Evolutionary conservation across 2,888 invertebrate genomes (phyloP).

Genomic region (Acronicta psi): DNA sequence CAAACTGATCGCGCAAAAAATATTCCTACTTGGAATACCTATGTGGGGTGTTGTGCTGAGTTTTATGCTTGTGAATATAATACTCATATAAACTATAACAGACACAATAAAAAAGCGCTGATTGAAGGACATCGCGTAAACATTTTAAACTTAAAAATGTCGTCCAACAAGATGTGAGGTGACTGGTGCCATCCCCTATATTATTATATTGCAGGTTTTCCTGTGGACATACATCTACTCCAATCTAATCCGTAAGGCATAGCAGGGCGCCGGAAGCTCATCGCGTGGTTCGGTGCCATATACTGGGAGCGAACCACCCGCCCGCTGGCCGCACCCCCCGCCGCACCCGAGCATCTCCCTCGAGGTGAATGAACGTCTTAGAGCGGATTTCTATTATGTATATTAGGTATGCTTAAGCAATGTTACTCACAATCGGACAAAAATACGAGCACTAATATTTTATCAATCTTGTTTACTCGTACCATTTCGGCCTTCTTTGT

Average conservation of each 20-base stretch:
- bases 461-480: background rate
- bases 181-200: constrained; percentile 19
- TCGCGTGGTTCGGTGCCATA: constrained; percentile 59
- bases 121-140: background rate
- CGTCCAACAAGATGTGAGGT: background rate
- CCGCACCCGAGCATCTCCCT: constrained; percentile 58
- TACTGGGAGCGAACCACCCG: constrained; percentile 43
- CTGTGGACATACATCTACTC: constrained; percentile 34
- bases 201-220: constrained; percentile 31
- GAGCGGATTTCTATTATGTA: constrained; percentile 70
- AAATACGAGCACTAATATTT: constrained; percentile 18
- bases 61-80: no score
- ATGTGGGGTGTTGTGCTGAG: background rate
- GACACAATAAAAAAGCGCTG: no score
- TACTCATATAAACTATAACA: no score
- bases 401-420: constrained; percentile 61
- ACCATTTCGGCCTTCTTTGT: background rate
- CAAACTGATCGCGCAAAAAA: constrained; percentile 24
- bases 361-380: constrained; percentile 80
- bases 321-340: constrained; percentile 43
- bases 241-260: constrained; percentile 48
- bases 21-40: background rate
- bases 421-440: constrained; percentile 33
- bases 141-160: background rate
- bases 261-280: constrained; percentile 53